Percentiles rank a stretch among this genome's conserved stretches.
Conservation (phyloP, 2,888 invertebrate genomes). For the Drosophila lutescens region DNA sequence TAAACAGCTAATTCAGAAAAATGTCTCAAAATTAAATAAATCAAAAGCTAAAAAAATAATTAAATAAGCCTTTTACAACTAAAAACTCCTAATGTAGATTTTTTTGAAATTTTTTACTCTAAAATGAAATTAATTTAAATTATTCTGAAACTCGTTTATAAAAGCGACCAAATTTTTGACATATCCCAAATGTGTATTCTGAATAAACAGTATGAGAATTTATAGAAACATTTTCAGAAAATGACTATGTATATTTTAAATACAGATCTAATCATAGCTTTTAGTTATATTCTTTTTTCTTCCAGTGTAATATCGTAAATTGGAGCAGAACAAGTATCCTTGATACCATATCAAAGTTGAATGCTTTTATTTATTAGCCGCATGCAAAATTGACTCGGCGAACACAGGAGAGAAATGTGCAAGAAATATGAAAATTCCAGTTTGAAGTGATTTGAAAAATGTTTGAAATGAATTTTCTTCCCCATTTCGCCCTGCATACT, state of each 20-base stretch:
- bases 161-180: no score
- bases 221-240: no score
- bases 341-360: slow-evolving; percentile 36
- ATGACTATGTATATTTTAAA: no score
- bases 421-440: slow-evolving; percentile 8
- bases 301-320: slow-evolving; percentile 10
- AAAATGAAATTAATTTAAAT: no score
- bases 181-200: no score
- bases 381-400: slow-evolving; percentile 28
- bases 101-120: no score
- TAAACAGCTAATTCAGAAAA: neutral
- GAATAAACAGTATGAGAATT: no score
- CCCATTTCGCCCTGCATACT: slow-evolving; percentile 52
- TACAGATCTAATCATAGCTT: no score
- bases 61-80: neutral
- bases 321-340: slow-evolving; percentile 7
- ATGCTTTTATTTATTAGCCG: slow-evolving; percentile 46
- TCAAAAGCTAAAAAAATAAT: neutral
- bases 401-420: slow-evolving; percentile 3
- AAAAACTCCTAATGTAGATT: accelerated
- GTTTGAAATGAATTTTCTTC: slow-evolving; percentile 22
- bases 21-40: neutral
- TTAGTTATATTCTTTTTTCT: no score
- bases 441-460: slow-evolving; percentile 32
- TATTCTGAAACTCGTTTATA: no score